These are phyloP conservation scores for Pseudococcus jackbeardsleyi DNA, from an alignment of 2,888 invertebrate genomes.

Conservation along the genomic window DNA sequence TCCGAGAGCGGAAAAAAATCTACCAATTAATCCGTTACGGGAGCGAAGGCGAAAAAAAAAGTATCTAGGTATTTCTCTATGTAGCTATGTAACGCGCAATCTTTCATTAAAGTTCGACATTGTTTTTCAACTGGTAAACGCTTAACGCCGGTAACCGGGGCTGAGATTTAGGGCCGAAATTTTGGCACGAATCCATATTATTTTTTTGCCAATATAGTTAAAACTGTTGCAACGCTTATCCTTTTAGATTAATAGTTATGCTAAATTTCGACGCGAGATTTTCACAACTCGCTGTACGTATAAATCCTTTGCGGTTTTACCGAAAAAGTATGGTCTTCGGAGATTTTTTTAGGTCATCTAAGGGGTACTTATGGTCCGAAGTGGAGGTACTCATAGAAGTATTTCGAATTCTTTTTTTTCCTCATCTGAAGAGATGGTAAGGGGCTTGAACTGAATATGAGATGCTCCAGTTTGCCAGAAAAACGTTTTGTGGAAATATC, in stretches of 20 bases:
- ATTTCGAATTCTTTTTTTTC: not conserved
- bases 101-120: constrained; percentile 52
- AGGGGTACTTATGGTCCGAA: not conserved
- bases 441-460: not conserved
- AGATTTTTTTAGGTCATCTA: not conserved
- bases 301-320: not conserved
- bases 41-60: not conserved
- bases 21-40: constrained; percentile 20
- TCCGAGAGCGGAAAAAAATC: not conserved
- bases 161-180: constrained; percentile 30
- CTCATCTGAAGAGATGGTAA: too few species aligned
- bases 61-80: not conserved
- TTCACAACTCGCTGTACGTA: not conserved
- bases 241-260: constrained; percentile 40
- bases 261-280: constrained; percentile 27
- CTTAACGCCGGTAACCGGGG: constrained; percentile 18
- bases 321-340: not conserved
- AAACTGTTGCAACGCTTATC: constrained; percentile 35
- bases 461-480: not conserved
- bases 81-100: constrained; percentile 8
- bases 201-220: constrained; percentile 30
- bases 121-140: constrained; percentile 50
- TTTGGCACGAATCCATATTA: constrained; percentile 16
- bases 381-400: not conserved
- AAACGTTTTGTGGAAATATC: not conserved